Percentiles rank a stretch among this genome's conserved stretches.
phyloP scores from a whole-genome alignment of 2,113 vertebrate species.

The Callionymus lyra region DNA sequence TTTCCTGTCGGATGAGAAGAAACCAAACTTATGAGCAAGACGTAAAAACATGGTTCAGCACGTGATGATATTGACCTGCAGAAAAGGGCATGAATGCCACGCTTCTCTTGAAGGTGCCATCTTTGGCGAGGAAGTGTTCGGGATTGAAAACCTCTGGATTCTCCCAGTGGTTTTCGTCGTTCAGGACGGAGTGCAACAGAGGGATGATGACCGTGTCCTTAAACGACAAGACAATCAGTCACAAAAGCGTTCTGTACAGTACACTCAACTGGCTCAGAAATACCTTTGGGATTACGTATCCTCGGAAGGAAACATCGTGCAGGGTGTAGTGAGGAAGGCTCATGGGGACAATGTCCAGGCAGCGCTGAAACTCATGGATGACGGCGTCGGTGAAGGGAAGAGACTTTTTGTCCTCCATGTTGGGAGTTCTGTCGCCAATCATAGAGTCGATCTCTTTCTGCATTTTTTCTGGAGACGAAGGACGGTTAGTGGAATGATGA shows the following conservation, averaged over 20 bases:
- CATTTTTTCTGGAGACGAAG: conserved; percentile 58
- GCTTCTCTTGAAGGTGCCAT: conserved; percentile 48
- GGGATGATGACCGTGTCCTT: conserved; percentile 31
- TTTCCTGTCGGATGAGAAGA: conserved; percentile 56
- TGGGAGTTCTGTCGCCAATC: conserved; percentile 62
- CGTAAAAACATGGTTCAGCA: too few relatives aligned
- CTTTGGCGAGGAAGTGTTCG: conserved; percentile 44
- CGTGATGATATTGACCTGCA: conserved; percentile 26
- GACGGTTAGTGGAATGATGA: not conserved
- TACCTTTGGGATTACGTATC: conserved; percentile 64
- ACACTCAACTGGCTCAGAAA: too few relatives aligned
- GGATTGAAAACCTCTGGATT: conserved; percentile 39
- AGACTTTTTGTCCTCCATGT: conserved; percentile 68
- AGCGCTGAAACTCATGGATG: conserved; percentile 63
- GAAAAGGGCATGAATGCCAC: conserved; percentile 42
- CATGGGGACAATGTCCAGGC: conserved; percentile 55
- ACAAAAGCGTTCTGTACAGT: too few relatives aligned
- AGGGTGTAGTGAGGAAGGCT: conserved; percentile 50
- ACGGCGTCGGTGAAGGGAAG: conserved; percentile 66
- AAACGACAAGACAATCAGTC: conserved; percentile 1
- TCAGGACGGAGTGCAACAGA: conserved; percentile 48
- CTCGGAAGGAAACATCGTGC: conserved; percentile 50
- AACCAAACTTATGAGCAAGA: not conserved
- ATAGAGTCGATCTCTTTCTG: conserved; percentile 75
- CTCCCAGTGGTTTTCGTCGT: conserved; percentile 35